Evolutionary conservation across 2,888 invertebrate species (phyloP).

Genomic region (Temnothorax unifasciatus): DNA sequence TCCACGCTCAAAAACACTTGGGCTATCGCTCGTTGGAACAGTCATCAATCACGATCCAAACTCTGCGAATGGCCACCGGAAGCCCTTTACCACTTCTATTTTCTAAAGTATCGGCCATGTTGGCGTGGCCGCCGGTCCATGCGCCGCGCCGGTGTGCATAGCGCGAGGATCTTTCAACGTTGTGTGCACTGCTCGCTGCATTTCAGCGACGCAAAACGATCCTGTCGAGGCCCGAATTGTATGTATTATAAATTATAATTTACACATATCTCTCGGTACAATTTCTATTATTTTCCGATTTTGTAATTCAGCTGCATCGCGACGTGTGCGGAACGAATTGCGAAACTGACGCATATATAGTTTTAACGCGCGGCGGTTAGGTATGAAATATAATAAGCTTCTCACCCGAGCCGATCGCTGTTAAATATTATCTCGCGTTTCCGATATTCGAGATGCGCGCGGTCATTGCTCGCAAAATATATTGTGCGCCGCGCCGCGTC

Average conservation of each 20-base stretch:
- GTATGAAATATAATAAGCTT: constrained; percentile 42
- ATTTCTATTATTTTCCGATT: not conserved
- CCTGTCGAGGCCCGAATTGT: not conserved
- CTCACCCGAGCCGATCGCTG: constrained; percentile 31
- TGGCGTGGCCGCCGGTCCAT: constrained; percentile 1
- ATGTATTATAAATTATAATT: not conserved
- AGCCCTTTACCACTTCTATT: constrained; percentile 71
- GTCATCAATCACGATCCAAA: constrained; percentile 81
- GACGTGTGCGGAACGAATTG: not conserved
- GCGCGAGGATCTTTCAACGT: not conserved
- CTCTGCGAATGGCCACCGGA: constrained; percentile 72
- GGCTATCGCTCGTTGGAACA: constrained; percentile 72
- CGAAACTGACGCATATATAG: not conserved
- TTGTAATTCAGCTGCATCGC: not conserved
- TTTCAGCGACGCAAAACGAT: not conserved
- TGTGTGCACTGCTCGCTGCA: not conserved
- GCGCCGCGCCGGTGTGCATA: not conserved
- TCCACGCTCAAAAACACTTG: constrained; percentile 79
- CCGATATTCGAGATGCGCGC: constrained; percentile 29
- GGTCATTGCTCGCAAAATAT: constrained; percentile 43
- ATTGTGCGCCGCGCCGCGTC: constrained; percentile 8
- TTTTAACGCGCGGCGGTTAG: constrained; percentile 25
- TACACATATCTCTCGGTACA: no score
- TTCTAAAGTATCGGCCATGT: constrained; percentile 64
- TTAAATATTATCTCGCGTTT: constrained; percentile 48